Base-by-base conservation (phyloP, 2,113 vertebrate genomes). In the Shinisaurus crocodilurus region DNA sequence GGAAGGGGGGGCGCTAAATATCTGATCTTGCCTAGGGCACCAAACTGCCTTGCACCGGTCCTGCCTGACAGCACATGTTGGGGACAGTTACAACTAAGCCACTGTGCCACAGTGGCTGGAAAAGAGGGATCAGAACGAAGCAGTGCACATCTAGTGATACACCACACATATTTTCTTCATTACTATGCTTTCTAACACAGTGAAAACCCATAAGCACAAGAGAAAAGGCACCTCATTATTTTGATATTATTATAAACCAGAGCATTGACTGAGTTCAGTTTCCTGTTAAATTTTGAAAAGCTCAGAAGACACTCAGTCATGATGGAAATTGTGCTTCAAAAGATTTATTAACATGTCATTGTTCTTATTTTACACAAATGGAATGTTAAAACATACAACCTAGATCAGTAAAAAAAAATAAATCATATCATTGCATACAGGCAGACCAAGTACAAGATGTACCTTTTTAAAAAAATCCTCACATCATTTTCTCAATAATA, bases 361-460 rank as follows among this genome's bases (percentile, higher is more conserved):
- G 92, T 92, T 95, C 93, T 96, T 93, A 94, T 95, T 96, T 95
- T 96, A 96, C 95, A 97, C 57, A 94, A 95, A 96, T 95, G 96
- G 96, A 97, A 97, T 97, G 96, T 97, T 97, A 96, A 93, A 94
- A 96, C 96, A 86, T 92, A 96, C 89, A 96, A 90, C 88, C 93
- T 93, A 96, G 92, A 96, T 93, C 95, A 94, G 95, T 97, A 95
- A 94, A 94, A 96, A 94, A 95, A 95, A 96, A 91, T 91, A 94
- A 93, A 90, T 92, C 85, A 87, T 93, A 45, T 90, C 92, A 97
- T 88, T 93, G 91, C 85, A 50, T 87, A 92, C 87, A 94, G 93
- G 90, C 90, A 96, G 89, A 93, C 80, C 91, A 94, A 84, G 48
- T 87, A 85, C 88, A 82, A 93, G 82, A 90, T 87, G 81, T 92